Evolutionary conservation across 2,888 invertebrate species (phyloP), one percentile per base, ranked within the genome.

Genomic region (Aleiodes leptofemur): DNA sequence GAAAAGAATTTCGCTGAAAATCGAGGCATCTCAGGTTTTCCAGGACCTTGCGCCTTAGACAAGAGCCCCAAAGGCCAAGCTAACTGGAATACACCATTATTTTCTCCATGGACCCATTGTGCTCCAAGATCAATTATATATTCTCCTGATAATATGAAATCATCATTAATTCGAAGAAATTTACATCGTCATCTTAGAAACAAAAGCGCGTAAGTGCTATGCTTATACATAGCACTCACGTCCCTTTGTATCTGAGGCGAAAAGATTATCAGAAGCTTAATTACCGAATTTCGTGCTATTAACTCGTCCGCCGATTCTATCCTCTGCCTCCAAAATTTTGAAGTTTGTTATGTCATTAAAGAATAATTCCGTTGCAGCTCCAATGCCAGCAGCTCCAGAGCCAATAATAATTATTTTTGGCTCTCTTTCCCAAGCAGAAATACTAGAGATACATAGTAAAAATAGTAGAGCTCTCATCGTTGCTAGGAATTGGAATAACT

Each of bases 361-460:
- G 1, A 90, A 76, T 4, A 92, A 85, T 79, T 87, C 88, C 3
- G 90, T 86, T 0, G 91, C 91, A n/a, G 92, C 91, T 1, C 91
- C 91, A 61, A 92, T 88, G 11, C 92, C 92, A 7, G 92, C 86
- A 38, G 90, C 88, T 13, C 92, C 92, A 31, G 91, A 91, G 51
- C 93, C 93, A 68, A 93, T 85, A 56, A 93, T 90, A 34, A 92
- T 82, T 38, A 92, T 89, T 84, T 82, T 76, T 48, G 80, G n/a
- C 8, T 75, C 64, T 51, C 57, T 50, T 9, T 9, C 43, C 0
- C 29, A 9, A 3, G 53, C 51, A n/a, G 16, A 7, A 9, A n/a
- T 13, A 48, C 0, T 0, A 23, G 23, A 29, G 50, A 51, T 50
- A 69, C 51, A 31, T 4, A 61, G 38, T n/a, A 61, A 43, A 61